phyloP scores from a whole-genome alignment of 1,140 invertebrate genomes.

The Aradophagus sp. region DNA sequence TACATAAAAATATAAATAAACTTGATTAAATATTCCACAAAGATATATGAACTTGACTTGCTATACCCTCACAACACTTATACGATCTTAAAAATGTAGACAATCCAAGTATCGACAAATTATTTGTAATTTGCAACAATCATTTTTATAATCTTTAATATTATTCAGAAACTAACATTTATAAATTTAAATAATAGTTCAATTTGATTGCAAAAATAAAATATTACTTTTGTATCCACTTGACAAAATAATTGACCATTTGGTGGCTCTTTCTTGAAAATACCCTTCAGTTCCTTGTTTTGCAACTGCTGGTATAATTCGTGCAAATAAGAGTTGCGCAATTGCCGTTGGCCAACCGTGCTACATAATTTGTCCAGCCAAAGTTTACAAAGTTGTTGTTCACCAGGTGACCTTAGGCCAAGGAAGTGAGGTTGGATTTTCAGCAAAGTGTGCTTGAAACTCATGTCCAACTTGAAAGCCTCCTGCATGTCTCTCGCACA shows the following conservation, averaged over 20 bases:
- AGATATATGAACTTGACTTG: no score
- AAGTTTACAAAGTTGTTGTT: constrained; percentile 61
- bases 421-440: constrained; percentile 63
- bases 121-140: no score
- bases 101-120: no score
- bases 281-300: constrained; percentile 57
- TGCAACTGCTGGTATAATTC: constrained; percentile 66
- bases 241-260: constrained; percentile 12
- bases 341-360: constrained; percentile 55
- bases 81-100: no score
- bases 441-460: constrained; percentile 65
- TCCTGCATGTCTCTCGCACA: constrained; percentile 56
- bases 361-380: constrained; percentile 71
- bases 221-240: no score
- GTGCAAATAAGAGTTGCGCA: constrained; percentile 68
- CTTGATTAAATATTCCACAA: no score
- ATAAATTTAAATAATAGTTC: no score
- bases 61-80: no score
- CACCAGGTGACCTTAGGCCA: constrained; percentile 53
- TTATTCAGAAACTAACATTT: no score
- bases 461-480: constrained; percentile 63
- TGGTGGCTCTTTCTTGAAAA: constrained; percentile 66
- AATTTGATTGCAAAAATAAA: no score
- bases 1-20: no score
- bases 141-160: no score